Evolutionary conservation across 1,140 invertebrate genomes (phyloP), one percentile per base, ranked within the genome.

Genomic region (Tribolium castaneum): DNA sequence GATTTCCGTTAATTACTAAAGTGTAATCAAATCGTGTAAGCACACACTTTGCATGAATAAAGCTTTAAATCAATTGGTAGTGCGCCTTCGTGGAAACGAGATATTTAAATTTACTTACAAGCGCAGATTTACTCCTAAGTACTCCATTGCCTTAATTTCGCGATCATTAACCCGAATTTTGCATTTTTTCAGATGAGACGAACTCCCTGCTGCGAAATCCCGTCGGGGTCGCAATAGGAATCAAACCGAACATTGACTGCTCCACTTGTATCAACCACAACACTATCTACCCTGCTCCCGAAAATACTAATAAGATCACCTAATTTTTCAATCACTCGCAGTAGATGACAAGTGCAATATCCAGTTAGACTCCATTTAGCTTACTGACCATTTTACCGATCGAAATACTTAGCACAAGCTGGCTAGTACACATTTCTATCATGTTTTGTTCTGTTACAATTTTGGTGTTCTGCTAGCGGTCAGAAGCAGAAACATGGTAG

Each of bases 21-120:
- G 81, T 82, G 81, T 82, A 82, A 82, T 82, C 81, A 82, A 80
- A 80, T 82, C 78, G 78, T 75, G 77, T 80, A 79, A 82, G 79
- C 80, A 79, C 79, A 82, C 51, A 75, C 72, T 75, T 75, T 75
- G 39, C 71, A 56, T 75, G 72, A 75, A 75, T 75, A 75, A 56
- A 56, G 71, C 71, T 54, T 39, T 14, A 39, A 75, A 75, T 75
- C 51, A 59, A 56, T 75, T 52, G 51, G 34, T 75, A 75, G 6
- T 19, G 35, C 30, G 39, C 13, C 12, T 54, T 19, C 54, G 34
- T 75, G 72, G 30, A 49, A 73, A 54, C 71, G 9, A 50, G 49
- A 73, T 73, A 73, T 73, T 73, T 73, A 54, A 73, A 73, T 74
- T 19, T 74, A 12, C 50, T 74, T 52, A 74, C 10, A 30, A 30